Evolutionary conservation across 1,140 invertebrate species (phyloP), one percentile per base, ranked within the genome.

Genomic region (Bombus consobrinus): DNA sequence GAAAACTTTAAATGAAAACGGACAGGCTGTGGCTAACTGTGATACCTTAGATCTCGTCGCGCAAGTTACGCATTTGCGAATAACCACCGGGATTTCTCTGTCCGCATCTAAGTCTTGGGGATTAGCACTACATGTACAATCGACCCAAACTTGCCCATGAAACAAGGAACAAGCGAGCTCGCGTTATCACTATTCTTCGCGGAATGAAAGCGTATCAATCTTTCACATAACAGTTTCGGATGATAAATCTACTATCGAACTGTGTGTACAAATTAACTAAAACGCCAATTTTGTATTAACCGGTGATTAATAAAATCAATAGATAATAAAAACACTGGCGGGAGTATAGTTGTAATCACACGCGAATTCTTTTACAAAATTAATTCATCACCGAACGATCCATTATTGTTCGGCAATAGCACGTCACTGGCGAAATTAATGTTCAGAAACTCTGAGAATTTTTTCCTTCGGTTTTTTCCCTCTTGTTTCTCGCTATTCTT

Each of bases 1-100:
- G 81, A 53, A 74, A 62, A 59, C 12, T 77, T 64, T 84, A 69
- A 75, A 85, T 86, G 79, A 81, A 89, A 86, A 85, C 57, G 78
- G 83, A 81, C 74, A 86, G 64, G 80, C 66, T 59, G 69, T 28
- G 79, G 59, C 75, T 64, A 75, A 78, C 57, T 87, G 87, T 79
- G 88, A 75, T 69, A 77, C 62, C 47, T 66, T 72, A 90, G 79
- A 87, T 89, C 81, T 84, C 76, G 71, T 88, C 79, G 76, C 82
- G 81, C 79, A 82, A 79, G 76, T 86, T 81, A 84, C 81, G 90
- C 71, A 92, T 92, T 89, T 88, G 88, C 86, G 91, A 93, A 90
- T 92, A 86, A 90, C 91, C 89, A 81, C 75, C 87, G 88, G 92
- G 92, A 93, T 93, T 93, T 91, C 80, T 81, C 81, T 87, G 87